A percentile compares a stretch with the other conserved stretches of the same genome.
phyloP scores from a whole-genome alignment of 2,888 invertebrate genomes.

The Cosmorhoe ocellata region DNA sequence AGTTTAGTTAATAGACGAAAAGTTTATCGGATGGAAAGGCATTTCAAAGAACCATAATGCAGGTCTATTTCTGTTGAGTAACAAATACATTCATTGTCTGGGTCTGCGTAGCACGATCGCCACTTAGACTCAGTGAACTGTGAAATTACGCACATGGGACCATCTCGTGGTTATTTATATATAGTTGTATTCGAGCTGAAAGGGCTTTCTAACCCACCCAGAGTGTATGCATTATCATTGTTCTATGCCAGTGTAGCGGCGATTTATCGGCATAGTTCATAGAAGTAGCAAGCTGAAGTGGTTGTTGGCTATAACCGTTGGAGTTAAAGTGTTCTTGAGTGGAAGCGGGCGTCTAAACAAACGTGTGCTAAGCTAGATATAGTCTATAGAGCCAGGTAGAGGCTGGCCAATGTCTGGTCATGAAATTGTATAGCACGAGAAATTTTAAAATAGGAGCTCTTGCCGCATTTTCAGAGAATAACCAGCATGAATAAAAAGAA shows the following conservation, averaged over 20 bases:
- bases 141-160: slow-evolving; percentile 21
- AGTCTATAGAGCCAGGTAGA: slow-evolving; percentile 4
- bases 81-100: slow-evolving; percentile 8
- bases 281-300: slow-evolving; percentile 10
- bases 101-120: slow-evolving; percentile 5
- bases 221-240: background rate
- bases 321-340: slow-evolving; percentile 18
- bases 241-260: background rate
- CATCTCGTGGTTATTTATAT: slow-evolving; percentile 9
- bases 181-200: background rate
- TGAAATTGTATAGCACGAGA: slow-evolving; percentile 1
- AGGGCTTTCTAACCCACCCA: background rate
- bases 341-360: slow-evolving; percentile 5
- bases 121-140: slow-evolving; percentile 10
- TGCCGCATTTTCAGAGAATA: too few species aligned
- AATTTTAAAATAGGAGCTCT: too few species aligned
- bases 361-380: slow-evolving; percentile 1
- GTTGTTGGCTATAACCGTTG: slow-evolving; percentile 9
- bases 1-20: slow-evolving; percentile 3
- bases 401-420: slow-evolving; percentile 6
- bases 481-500: too few species aligned
- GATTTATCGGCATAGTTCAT: background rate
- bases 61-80: slow-evolving; percentile 6
- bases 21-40: slow-evolving; percentile 5
- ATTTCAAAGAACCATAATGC: slow-evolving; percentile 3